phyloP scores from a whole-genome alignment of 2,113 vertebrate species.

The Psophia crepitans region DNA sequence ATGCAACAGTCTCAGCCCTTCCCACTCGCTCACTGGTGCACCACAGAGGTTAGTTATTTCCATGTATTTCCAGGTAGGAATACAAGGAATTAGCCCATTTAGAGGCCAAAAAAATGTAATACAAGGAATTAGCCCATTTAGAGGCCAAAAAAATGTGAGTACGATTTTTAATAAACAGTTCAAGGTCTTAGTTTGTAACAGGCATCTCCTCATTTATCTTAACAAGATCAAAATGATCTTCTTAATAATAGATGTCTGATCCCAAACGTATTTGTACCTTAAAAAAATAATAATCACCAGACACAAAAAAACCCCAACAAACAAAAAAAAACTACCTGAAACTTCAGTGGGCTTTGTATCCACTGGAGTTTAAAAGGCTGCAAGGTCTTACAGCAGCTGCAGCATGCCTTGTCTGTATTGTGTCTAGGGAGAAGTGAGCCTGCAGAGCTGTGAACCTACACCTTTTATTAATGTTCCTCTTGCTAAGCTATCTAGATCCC shows the following conservation, averaged over 20 bases:
- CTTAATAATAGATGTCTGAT: background rate
- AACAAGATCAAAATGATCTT: background rate
- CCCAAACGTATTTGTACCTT: background rate
- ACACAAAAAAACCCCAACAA: background rate
- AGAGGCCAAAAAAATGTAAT: background rate
- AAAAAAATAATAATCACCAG: background rate
- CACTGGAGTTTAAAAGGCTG: background rate
- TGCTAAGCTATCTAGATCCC: background rate
- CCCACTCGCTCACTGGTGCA: conserved; percentile 16
- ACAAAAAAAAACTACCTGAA: background rate
- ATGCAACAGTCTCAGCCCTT: conserved; percentile 72
- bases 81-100: background rate
- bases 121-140: background rate
- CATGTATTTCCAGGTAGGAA: background rate
- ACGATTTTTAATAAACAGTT: background rate
- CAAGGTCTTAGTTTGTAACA: background rate
- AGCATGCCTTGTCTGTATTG: background rate
- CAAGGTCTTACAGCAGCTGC: background rate
- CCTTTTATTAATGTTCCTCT: background rate
- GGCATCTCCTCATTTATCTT: background rate
- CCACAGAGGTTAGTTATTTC: conserved; percentile 69
- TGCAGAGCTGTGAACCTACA: background rate
- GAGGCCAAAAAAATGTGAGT: background rate
- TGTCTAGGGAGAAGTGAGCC: background rate
- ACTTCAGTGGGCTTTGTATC: background rate